Conservation (phyloP, 2,797 vertebrate species). For the Pteropus rufus region DNA sequence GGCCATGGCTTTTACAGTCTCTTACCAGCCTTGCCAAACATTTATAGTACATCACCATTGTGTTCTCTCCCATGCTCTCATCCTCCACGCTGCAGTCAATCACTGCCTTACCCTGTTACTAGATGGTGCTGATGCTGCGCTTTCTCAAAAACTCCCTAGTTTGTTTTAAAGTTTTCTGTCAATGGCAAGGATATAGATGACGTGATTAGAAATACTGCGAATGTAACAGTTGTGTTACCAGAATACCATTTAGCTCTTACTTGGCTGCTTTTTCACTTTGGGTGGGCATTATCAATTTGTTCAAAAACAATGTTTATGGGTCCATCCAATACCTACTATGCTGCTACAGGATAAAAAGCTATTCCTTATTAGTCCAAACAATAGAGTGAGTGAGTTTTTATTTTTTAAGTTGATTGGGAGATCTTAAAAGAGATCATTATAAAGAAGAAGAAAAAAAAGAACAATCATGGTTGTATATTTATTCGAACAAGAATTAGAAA, state of each 20-base stretch:
- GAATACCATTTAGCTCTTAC: conserved; percentile 65
- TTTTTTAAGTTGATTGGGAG: conserved; percentile 25
- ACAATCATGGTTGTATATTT: neutral
- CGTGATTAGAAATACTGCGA: conserved; percentile 73
- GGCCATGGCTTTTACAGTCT: neutral
- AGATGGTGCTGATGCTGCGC: conserved; percentile 17
- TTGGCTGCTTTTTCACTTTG: conserved; percentile 77
- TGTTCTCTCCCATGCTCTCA: conserved; percentile 38
- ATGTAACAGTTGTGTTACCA: conserved; percentile 70
- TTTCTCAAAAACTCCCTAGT: conserved; percentile 52
- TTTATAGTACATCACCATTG: neutral
- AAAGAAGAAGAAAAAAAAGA: conserved; percentile 27
- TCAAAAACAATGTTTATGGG: conserved; percentile 56
- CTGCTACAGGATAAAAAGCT: conserved; percentile 49
- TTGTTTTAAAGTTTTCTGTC: conserved; percentile 76
- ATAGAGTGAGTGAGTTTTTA: conserved; percentile 3
- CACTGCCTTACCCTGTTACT: conserved; percentile 66
- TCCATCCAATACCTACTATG: conserved; percentile 23
- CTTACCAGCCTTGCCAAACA: conserved; percentile 36
- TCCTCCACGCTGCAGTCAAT: conserved; percentile 67
- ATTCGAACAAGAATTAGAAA: conserved; percentile 38
- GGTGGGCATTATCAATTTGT: conserved; percentile 66
- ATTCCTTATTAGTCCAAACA: conserved; percentile 38
- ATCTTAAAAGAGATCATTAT: conserved; percentile 33
- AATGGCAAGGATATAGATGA: conserved; percentile 69